Evolutionary conservation across 2,113 vertebrate genomes (phyloP), one percentile per base, ranked within the genome.

Genomic region (Trichechus manatus): DNA sequence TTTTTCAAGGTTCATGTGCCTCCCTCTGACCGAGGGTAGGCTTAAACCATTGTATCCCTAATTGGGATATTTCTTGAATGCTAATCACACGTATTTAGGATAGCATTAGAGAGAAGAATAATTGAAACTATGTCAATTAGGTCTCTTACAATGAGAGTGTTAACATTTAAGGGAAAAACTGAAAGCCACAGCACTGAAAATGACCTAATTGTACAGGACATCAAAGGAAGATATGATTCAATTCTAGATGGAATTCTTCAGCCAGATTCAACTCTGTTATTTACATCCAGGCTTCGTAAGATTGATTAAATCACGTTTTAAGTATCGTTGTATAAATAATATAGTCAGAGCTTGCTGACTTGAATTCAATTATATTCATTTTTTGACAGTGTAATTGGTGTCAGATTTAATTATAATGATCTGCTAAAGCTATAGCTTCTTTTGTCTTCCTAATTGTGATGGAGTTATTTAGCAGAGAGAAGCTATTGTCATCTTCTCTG

Each of bases 341-440:
- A 74, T 81, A 94, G 53, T 95, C 29, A 93, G 95, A 89, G 80
- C 66, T 94, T 93, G 27, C 91, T 64, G 92, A 96, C 85, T 85
- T 95, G 44, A 92, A 94, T 97, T 96, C 85, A 97, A 88, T 97
- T 98, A 95, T n/a, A 90, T 83, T 93, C n/a, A 91, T 80, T 96
- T 95, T 92, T 74, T 83, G 82, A 95, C 53, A 87, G 13, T 44
- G 8, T 94, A 97, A 96, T 92, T 92, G 80, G 72, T 88, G 96
- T 91, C 78, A 94, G 85, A 95, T 96, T 96, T 95, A 93, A 92
- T 97, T 95, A 42, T 91, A 95, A 92, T 93, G 42, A 96, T 95
- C 31, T 88, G 64, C 85, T 91, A 88, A 95, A 91, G 50, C 79
- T 91, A 94, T 56, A 33, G 19, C 85, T 97, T 95, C 93, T 95